These are phyloP conservation scores for Brachionus rotundiformis DNA, from an alignment of 1,140 invertebrate species.

Conservation along the genomic window DNA sequence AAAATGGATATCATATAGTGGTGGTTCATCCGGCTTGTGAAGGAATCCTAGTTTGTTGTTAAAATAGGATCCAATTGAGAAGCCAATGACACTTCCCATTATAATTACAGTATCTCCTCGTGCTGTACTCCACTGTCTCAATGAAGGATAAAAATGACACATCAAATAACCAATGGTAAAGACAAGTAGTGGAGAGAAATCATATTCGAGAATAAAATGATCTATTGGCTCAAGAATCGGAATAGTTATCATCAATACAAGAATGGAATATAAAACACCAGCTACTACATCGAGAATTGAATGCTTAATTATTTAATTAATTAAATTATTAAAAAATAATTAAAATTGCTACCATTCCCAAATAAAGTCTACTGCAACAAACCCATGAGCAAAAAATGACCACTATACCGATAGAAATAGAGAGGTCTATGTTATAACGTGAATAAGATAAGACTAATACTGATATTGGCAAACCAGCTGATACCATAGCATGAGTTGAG, in stretches of 20 bases:
- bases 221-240: constrained; percentile 76
- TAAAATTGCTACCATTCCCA: constrained; percentile 83
- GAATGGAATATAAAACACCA: constrained; percentile 69
- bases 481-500: constrained; percentile 86
- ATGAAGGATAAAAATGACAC: constrained; percentile 72
- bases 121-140: constrained; percentile 58
- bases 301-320: neutral
- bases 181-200: constrained; percentile 71
- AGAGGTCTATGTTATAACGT: constrained; percentile 38
- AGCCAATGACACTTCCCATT: constrained; percentile 73
- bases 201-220: constrained; percentile 71
- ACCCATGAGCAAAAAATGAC: constrained; percentile 63
- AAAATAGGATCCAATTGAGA: constrained; percentile 78
- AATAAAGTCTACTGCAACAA: constrained; percentile 79
- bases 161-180: constrained; percentile 71
- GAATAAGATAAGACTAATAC: constrained; percentile 25
- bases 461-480: constrained; percentile 50
- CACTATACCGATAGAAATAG: neutral
- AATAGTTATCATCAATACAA: constrained; percentile 73
- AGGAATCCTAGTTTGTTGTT: constrained; percentile 77
- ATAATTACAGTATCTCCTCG: constrained; percentile 84
- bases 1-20: constrained; percentile 66
- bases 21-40: constrained; percentile 66
- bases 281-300: constrained; percentile 56
- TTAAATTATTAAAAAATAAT: neutral